Percentiles rank a stretch among this genome's conserved stretches.
phyloP scores from a whole-genome alignment of 2,113 vertebrate genomes.

The Tychaedon coryphoeus region DNA sequence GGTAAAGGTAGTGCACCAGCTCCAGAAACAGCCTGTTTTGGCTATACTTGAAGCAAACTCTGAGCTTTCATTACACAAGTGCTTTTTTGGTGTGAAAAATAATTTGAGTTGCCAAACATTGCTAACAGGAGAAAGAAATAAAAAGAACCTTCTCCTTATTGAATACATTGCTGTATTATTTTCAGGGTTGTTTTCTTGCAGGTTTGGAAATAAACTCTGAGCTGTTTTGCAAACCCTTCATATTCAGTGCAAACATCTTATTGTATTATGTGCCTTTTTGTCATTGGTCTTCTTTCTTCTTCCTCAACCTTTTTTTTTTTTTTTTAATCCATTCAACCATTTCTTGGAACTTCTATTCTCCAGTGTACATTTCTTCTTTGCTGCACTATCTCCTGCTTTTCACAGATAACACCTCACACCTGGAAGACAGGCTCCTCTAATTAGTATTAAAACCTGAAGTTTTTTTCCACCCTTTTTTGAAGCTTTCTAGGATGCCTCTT shows the following conservation, averaged over 20 bases:
- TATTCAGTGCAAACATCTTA: conserved; percentile 46
- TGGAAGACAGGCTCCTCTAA: conserved; percentile 74
- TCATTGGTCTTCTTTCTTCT: conserved; percentile 37
- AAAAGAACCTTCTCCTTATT: not conserved
- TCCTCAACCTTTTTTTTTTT: not conserved
- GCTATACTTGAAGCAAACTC: not conserved
- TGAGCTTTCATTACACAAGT: not conserved
- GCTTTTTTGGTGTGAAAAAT: not conserved
- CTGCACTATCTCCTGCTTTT: conserved; percentile 67
- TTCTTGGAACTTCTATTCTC: conserved; percentile 62
- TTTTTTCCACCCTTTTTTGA: conserved; percentile 62
- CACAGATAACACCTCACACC: conserved; percentile 74
- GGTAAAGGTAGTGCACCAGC: not conserved
- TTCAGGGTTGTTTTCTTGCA: not conserved
- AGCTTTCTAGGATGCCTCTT: conserved; percentile 66
- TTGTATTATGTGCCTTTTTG: conserved; percentile 62
- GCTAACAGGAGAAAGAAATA: not conserved
- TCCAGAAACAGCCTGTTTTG: not conserved
- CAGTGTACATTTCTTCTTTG: conserved; percentile 52
- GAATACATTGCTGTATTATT: conserved; percentile 1
- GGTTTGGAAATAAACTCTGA: conserved; percentile 17
- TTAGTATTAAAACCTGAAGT: conserved; percentile 73
- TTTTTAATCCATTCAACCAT: conserved; percentile 62
- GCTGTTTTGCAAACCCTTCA: conserved; percentile 46
- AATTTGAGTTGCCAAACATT: not conserved